Percentiles rank a stretch among this genome's conserved stretches.
phyloP scores from a whole-genome alignment of 2,113 vertebrate genomes.

The Catagonus wagneri region DNA sequence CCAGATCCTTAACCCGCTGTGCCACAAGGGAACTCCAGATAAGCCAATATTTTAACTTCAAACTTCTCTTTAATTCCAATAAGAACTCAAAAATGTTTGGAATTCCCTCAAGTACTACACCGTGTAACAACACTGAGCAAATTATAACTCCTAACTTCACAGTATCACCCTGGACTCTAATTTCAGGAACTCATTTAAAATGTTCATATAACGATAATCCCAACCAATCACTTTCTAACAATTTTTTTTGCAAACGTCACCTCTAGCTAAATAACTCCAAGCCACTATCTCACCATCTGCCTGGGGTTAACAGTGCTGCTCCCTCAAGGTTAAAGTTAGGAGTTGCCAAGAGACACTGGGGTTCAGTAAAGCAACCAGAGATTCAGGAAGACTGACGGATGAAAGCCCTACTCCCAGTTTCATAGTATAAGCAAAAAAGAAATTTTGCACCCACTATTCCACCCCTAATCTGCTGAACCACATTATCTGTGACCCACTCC shows the following conservation, averaged over 20 bases:
- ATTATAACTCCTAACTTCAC: background rate
- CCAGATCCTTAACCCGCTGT: too few relatives aligned
- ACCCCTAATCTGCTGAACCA: background rate
- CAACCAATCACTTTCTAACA: slow-evolving; percentile 44
- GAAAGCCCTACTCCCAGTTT: background rate
- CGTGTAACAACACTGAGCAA: background rate
- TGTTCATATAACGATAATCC: slow-evolving; percentile 3
- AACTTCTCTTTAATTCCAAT: slow-evolving; percentile 19
- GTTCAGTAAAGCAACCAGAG: background rate
- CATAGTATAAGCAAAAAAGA: background rate
- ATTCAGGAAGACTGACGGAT: background rate
- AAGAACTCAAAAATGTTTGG: slow-evolving; percentile 27
- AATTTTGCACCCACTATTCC: background rate
- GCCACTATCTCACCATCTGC: background rate
- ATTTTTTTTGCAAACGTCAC: background rate
- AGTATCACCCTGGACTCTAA: background rate
- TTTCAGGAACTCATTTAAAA: slow-evolving; percentile 10
- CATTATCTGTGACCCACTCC: background rate
- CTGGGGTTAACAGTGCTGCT: background rate
- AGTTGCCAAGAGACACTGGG: background rate
- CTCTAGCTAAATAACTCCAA: slow-evolving; percentile 5
- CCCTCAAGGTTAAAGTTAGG: background rate
- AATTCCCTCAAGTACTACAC: background rate
- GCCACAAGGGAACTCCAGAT: background rate
- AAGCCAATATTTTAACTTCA: background rate